These are phyloP conservation scores for Kryptopterus vitreolus DNA, from an alignment of 2,797 vertebrate species.

Conservation along the genomic window DNA sequence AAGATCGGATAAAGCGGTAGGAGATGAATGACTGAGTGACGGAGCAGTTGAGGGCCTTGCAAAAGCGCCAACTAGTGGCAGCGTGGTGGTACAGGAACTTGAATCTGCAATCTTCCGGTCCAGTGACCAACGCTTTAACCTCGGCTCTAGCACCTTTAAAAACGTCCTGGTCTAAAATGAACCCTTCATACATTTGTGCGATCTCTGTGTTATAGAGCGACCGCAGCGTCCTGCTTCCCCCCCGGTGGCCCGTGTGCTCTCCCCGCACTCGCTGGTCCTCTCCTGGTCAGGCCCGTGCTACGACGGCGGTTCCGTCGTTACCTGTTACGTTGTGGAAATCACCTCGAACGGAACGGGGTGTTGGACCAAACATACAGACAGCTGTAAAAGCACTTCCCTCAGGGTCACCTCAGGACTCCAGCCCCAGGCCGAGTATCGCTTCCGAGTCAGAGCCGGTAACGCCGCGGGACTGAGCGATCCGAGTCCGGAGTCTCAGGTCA, in stretches of 20 bases:
- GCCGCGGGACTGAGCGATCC: constrained; percentile 71
- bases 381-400: constrained; percentile 75
- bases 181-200: too few relatives aligned
- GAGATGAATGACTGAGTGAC: too few relatives aligned
- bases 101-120: too few relatives aligned
- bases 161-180: background rate
- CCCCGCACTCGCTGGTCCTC: constrained; percentile 67
- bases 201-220: constrained; percentile 62
- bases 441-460: constrained; percentile 76
- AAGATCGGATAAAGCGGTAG: too few relatives aligned
- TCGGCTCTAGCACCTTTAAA: too few relatives aligned
- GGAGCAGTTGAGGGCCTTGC: too few relatives aligned
- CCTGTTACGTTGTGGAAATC: constrained; percentile 74
- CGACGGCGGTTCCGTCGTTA: constrained; percentile 77
- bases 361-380: constrained; percentile 69
- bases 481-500: constrained; percentile 67
- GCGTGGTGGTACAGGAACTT: too few relatives aligned
- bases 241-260: constrained; percentile 67
- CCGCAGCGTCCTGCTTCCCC: constrained; percentile 76
- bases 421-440: constrained; percentile 67
- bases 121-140: too few relatives aligned
- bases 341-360: constrained; percentile 43
- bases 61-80: too few relatives aligned
- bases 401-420: constrained; percentile 67
- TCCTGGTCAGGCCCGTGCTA: constrained; percentile 83